phyloP scores from a whole-genome alignment of 2,888 invertebrate species.

The Amphipyra tragopoginis region DNA sequence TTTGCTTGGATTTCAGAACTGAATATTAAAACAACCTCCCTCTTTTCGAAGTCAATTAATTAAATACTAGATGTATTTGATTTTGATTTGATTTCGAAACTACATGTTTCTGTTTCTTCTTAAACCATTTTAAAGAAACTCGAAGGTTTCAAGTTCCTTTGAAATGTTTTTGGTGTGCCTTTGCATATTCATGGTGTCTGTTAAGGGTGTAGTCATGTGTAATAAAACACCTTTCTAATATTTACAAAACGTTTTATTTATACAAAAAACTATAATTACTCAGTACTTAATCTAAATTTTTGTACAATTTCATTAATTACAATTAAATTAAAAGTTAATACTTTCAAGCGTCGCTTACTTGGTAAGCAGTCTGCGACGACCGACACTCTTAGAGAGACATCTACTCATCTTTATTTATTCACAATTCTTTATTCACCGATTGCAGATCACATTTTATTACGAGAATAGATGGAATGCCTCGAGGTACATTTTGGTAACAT shows the following conservation, averaged over 20 bases:
- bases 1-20: too few relatives aligned
- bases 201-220: constrained; percentile 11
- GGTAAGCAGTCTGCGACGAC: constrained; percentile 45
- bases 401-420: constrained; percentile 2
- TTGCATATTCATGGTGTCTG: too few relatives aligned
- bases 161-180: too few relatives aligned
- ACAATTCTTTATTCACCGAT: constrained; percentile 21
- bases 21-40: too few relatives aligned
- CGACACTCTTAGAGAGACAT: constrained; percentile 8
- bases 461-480: constrained; percentile 26
- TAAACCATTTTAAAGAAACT: too few relatives aligned
- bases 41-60: too few relatives aligned
- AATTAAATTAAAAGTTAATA: constrained; percentile 75
- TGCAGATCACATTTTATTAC: constrained; percentile 39
- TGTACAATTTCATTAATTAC: constrained; percentile 81
- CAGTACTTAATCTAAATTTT: constrained; percentile 80
- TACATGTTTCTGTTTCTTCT: too few relatives aligned
- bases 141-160: too few relatives aligned
- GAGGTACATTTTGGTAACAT: constrained; percentile 14
- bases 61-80: too few relatives aligned
- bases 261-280: constrained; percentile 72
- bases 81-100: too few relatives aligned
- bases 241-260: constrained; percentile 83
- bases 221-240: constrained; percentile 64
- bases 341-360: constrained; percentile 62